These are phyloP conservation scores for chimpanzee (Pan troglodytes) DNA, from an alignment of 2,113 vertebrate genomes.

Conservation along the genomic window NHGRI_mPanTro3-v2.1_pri NC_072398.2:81974501-81975000, in stretches of 20 bases:
- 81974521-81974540: neutral
- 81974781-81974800: neutral
- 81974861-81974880: neutral
- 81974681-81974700: neutral
- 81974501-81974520: neutral
- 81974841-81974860: neutral
- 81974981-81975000: neutral
- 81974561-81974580: neutral
- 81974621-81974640: neutral
- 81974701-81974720: neutral
- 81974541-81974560: neutral
- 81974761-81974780: neutral
- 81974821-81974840: neutral
- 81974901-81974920: neutral
- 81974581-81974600: neutral
- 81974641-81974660: neutral
- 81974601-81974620: neutral
- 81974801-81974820: neutral
- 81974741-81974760: neutral
- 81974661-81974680: neutral
- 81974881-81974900: neutral
- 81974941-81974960: neutral
- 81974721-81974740: neutral
- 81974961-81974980: neutral
- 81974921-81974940: neutral